A percentile compares a stretch with the other conserved stretches of the same genome.
Evolutionary conservation across 2,888 invertebrate species (phyloP).

Genomic region (Rhogogaster chlorosoma): DNA sequence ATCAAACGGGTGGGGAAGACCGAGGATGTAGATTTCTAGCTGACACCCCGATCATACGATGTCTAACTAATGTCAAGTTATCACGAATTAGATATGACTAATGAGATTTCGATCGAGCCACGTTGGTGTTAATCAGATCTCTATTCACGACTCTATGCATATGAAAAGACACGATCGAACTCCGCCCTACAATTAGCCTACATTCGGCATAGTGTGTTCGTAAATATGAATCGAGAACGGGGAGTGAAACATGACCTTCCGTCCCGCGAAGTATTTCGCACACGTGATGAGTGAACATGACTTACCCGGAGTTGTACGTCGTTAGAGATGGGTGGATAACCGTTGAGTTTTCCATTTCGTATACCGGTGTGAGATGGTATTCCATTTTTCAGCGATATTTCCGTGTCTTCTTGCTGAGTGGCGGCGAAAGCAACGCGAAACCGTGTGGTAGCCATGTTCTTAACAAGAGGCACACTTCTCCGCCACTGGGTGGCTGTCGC

Average conservation of each 20-base stretch:
- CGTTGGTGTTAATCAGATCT: neutral
- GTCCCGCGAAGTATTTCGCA: neutral
- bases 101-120: neutral
- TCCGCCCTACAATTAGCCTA: neutral
- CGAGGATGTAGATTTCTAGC: neutral
- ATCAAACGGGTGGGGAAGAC: neutral
- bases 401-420: constrained; percentile 44
- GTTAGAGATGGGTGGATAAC: constrained; percentile 60
- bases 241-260: constrained; percentile 25
- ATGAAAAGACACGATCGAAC: neutral
- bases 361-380: constrained; percentile 57
- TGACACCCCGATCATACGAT: neutral
- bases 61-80: neutral
- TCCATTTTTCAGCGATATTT: constrained; percentile 57
- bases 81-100: neutral
- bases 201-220: neutral
- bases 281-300: constrained; percentile 41
- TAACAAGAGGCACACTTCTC: constrained; percentile 38
- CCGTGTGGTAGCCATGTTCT: constrained; percentile 58
- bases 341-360: constrained; percentile 64
- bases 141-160: neutral
- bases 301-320: constrained; percentile 68
- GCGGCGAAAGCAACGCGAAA: constrained; percentile 53
- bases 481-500: constrained; percentile 1
- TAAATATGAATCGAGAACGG: neutral